Evolutionary conservation across 2,888 invertebrate species (phyloP), one percentile per base, ranked within the genome.

Genomic region (Catocala sponsa): DNA sequence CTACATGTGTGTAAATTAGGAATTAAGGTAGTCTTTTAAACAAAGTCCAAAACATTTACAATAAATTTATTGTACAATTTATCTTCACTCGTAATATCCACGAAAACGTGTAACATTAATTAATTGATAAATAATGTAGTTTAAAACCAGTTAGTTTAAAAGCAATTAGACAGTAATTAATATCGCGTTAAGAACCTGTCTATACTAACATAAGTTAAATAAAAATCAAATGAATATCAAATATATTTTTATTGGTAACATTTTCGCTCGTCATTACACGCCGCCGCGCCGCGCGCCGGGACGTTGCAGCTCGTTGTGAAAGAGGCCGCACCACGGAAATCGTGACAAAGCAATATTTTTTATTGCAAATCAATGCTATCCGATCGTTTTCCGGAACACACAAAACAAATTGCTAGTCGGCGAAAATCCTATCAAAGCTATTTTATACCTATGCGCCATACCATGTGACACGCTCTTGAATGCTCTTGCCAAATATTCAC

Each of bases 261-360:
- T 74, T 79, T 75, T 72, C 56, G 62, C 72, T 68, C 59, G 72
- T 83, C 77, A 80, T 78, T 79, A 65, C 58, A 9, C 35, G 35
- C 9, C 7, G 35, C 35, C 7, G 44, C 62, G 46, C 13, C 12
- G 6, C 65, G 63, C 61, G 68, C 59, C 62, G 65, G 70, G 68
- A 70, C 65, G 72, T 68, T 78, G 76, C 74, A 73, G 75, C 68
- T 73, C 66, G 78, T 82, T 82, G 78, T 86, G 81, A 86, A 86
- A 86, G 83, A 86, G 81, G 74, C 78, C 75, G 76, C 74, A 78
- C 79, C 80, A 82, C 82, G 83, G 83, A 87, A 87, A 88, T 81
- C 87, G 86, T 91, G 89, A 91, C 88, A 84, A 80, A 82, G 85
- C 87, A 83, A 85, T 87, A 86, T 88, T 90, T 89, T 90, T 90